Percentiles rank a stretch among this genome's conserved stretches.
Evolutionary conservation across 2,113 vertebrate species (phyloP).

Genomic region (Andinoacara biseriatus): DNA sequence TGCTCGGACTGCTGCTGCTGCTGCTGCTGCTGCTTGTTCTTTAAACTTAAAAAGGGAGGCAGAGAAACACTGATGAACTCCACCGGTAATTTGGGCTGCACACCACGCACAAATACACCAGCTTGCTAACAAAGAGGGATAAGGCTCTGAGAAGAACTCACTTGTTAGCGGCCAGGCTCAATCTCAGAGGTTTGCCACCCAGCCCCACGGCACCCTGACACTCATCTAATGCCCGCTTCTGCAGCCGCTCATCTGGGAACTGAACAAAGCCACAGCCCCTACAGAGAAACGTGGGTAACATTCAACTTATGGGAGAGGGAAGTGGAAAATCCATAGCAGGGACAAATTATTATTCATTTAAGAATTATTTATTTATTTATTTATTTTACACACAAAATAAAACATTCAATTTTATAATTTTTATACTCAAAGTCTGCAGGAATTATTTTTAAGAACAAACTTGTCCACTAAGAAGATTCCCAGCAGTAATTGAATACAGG

Average conservation of each 20-base stretch:
- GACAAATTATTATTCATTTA: too few relatives aligned
- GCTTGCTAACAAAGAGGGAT: rapidly evolving
- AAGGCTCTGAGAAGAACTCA: constrained; percentile 73
- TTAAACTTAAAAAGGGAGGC: constrained; percentile 42
- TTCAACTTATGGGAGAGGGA: background rate
- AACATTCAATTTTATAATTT: too few relatives aligned
- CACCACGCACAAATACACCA: background rate
- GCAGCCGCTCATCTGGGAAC: constrained; percentile 91
- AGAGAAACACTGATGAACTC: background rate
- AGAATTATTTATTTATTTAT: too few relatives aligned
- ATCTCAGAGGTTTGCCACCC: constrained; percentile 88
- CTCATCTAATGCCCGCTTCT: constrained; percentile 89
- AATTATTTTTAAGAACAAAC: too few relatives aligned
- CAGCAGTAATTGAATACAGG: too few relatives aligned
- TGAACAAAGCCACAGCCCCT: constrained; percentile 97
- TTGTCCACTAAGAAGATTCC: too few relatives aligned
- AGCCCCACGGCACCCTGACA: constrained; percentile 91
- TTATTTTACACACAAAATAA: too few relatives aligned
- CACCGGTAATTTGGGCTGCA: background rate
- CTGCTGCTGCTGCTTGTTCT: constrained; percentile 57
- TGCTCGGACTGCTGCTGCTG: constrained; percentile 49
- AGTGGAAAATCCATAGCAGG: too few relatives aligned
- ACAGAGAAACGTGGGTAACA: background rate
- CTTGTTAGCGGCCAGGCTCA: constrained; percentile 93
- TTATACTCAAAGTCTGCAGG: too few relatives aligned